Evolutionary conservation across 1,140 invertebrate species (phyloP).

Genomic region (Trissolcus basalis): DNA sequence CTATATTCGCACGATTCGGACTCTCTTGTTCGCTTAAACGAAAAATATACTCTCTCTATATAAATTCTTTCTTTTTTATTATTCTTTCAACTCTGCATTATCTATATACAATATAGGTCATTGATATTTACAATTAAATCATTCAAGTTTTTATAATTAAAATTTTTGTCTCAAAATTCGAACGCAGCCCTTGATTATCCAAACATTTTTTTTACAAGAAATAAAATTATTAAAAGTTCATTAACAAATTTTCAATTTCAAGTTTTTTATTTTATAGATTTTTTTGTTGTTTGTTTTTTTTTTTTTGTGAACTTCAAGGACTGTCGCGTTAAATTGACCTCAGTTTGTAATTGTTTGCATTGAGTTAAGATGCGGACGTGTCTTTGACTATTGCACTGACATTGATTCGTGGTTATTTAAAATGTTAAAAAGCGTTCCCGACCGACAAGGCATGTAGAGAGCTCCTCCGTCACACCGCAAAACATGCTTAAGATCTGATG

Average conservation of each 20-base stretch:
- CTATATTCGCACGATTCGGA: constrained; percentile 21
- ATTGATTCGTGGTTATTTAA: constrained; percentile 40
- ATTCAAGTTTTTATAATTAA: background rate
- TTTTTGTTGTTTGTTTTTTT: background rate
- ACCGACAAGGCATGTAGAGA: constrained; percentile 51
- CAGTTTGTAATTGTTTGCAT: background rate
- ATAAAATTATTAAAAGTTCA: too few species aligned
- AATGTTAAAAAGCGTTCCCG: constrained; percentile 20
- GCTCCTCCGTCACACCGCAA: constrained; percentile 33
- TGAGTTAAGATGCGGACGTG: constrained; percentile 15
- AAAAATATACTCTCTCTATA: constrained; percentile 40
- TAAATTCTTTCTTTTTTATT: constrained; percentile 5
- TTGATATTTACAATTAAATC: constrained; percentile 30
- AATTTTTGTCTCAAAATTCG: too few species aligned
- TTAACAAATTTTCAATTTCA: too few species aligned
- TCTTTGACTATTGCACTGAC: constrained; percentile 47
- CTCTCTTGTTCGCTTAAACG: constrained; percentile 8
- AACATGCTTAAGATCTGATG: constrained; percentile 24
- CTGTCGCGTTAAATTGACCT: background rate
- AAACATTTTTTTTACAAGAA: too few species aligned
- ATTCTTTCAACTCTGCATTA: constrained; percentile 4
- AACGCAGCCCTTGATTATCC: too few species aligned
- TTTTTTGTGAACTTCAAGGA: background rate
- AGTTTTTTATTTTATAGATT: too few species aligned
- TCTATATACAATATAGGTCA: constrained; percentile 39